Evolutionary conservation across 2,888 invertebrate species (phyloP), one percentile per base, ranked within the genome.

Genomic region (Pterostichus niger): DNA sequence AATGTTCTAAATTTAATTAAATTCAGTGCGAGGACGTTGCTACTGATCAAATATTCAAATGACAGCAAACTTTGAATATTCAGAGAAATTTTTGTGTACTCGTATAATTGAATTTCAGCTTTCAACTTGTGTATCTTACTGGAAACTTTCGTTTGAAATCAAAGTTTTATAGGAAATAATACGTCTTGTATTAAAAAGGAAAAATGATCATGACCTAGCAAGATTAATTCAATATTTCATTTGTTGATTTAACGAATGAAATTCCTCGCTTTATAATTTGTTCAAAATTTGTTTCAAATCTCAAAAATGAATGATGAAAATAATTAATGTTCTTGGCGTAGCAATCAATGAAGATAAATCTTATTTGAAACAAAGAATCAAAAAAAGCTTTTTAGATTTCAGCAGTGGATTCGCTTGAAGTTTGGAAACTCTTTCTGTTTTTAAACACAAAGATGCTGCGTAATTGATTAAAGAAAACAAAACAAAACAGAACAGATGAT

Each of bases 301-400:
- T 44, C 46, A 44, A 71, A 44, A 46, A 17, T 56, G 56, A 56
- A 56, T 52, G 35, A 35, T 64, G 40, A 33, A 44, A 71, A 71
- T 71, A 71, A 71, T 71, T 71, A 71, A 71, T 71, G 68, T 40
- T 64, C 64, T 64, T 33, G n/a, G 40, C 10, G 24, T 10, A 68
- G 68, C 11, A 71, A 71, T 71, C 68, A 71, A 71, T 71, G 68
- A 71, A 40, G 68, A 71, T 71, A 71, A 44, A 71, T 71, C 68
- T 44, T 17, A 64, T 40, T 49, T 64, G 64, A 33, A 64, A 64
- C 64, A 64, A 64, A 71, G 68, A 71, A 44, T 17, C 15, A 13
- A 71, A 44, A 71, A 71, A 40, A 71, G 40, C 44, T 44, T 71
- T 64, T 46, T 40, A 40, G 68, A 71, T 40, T 40, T 40, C 40